A percentile compares a stretch with the other conserved stretches of the same genome.
These are phyloP conservation scores for Dicaeum eximium DNA, from an alignment of 2,113 vertebrate species.

Conservation along the genomic window DNA sequence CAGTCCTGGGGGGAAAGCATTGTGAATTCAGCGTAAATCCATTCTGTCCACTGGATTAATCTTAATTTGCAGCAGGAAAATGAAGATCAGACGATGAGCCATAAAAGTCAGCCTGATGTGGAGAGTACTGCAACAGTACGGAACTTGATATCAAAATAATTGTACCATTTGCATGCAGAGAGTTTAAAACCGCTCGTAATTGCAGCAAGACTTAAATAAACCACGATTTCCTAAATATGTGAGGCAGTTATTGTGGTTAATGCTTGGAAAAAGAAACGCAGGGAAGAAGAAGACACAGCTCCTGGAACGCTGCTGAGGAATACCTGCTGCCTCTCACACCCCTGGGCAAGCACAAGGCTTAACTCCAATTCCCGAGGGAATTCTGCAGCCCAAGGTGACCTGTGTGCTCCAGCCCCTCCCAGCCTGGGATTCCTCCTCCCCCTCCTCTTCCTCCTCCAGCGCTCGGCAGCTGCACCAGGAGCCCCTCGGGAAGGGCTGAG, in stretches of 20 bases:
- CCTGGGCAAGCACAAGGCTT: accelerated
- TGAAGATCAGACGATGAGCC: neutral
- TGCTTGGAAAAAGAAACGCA: neutral
- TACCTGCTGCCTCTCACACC: neutral
- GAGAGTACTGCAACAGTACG: neutral
- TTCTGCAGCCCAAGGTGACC: neutral
- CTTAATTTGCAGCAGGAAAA: neutral
- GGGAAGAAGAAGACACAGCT: neutral
- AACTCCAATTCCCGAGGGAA: neutral
- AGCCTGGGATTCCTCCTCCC: neutral
- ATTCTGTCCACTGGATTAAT: neutral
- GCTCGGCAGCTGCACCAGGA: neutral
- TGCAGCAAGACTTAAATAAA: neutral
- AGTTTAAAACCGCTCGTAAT: neutral
- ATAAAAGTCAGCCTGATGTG: neutral
- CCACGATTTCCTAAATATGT: neutral
- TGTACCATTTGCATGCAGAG: neutral
- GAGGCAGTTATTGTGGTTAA: neutral
- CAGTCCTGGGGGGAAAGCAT: neutral
- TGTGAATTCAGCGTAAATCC: neutral
- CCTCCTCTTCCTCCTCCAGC: neutral
- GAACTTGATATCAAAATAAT: neutral
- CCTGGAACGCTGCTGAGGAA: neutral
- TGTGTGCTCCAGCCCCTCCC: accelerated
- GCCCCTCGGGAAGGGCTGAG: neutral